A percentile compares a stretch with the other conserved stretches of the same genome.
Evolutionary conservation across 2,888 invertebrate species (phyloP).

Genomic region (Tubulanus polymorphus): DNA sequence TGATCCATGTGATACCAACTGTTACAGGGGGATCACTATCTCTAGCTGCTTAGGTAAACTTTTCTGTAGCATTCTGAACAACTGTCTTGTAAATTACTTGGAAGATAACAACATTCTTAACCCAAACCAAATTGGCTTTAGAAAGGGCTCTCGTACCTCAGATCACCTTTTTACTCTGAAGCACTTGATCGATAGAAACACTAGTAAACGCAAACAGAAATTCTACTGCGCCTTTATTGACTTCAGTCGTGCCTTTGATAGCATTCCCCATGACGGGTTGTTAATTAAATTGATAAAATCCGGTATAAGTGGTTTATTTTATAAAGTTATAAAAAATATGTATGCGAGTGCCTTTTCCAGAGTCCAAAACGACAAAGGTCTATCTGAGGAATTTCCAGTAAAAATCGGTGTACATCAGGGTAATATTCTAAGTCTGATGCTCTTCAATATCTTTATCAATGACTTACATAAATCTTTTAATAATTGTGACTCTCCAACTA

Average conservation of each 20-base stretch:
- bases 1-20: conserved; percentile 2
- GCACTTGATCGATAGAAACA: too few relatives aligned
- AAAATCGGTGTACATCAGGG: neutral
- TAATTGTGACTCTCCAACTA: too few relatives aligned
- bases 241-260: neutral
- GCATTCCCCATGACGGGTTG: neutral
- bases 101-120: conserved; percentile 17
- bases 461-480: too few relatives aligned
- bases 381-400: neutral
- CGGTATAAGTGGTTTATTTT: neutral
- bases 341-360: neutral
- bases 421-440: neutral
- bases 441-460: neutral
- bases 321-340: neutral
- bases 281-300: neutral
- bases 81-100: conserved; percentile 8
- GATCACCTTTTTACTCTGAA: conserved; percentile 9
- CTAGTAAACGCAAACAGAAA: too few relatives aligned
- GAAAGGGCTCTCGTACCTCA: conserved; percentile 14
- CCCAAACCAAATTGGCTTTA: conserved; percentile 16
- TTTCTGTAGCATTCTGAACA: conserved; percentile 14
- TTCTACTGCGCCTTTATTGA: neutral
- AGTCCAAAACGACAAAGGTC: neutral
- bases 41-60: conserved; percentile 14
- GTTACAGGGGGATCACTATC: conserved; percentile 12